phyloP scores from a whole-genome alignment of 2,113 vertebrate species.

The Grammomys surdaster region DNA sequence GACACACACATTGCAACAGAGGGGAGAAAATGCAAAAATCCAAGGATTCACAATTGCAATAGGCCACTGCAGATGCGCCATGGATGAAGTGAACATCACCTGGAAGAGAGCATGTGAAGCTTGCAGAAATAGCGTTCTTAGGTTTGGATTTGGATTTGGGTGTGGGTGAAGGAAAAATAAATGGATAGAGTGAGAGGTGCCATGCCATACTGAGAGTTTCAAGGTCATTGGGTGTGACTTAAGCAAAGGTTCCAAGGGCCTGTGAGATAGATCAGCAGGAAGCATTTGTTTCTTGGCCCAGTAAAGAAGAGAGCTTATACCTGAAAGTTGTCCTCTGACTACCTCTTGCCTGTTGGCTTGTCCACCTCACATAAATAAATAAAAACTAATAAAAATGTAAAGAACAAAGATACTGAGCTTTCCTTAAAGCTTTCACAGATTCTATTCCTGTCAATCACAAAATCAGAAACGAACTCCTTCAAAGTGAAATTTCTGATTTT shows the following conservation, averaged over 20 bases:
- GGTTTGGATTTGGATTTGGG: not conserved
- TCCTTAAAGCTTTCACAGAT: not conserved
- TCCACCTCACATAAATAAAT: not conserved
- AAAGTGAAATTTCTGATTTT: slow-evolving; percentile 9
- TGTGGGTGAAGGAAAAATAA: not conserved
- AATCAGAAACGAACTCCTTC: not conserved
- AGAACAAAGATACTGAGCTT: not conserved
- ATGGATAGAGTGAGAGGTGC: not conserved
- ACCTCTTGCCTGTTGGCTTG: not conserved
- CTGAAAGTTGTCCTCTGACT: not conserved
- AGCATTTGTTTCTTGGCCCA: not conserved
- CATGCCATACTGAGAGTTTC: not conserved
- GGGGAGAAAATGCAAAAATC: not conserved
- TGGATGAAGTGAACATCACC: not conserved
- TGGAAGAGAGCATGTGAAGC: not conserved
- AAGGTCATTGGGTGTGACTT: not conserved
- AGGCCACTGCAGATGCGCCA: not conserved
- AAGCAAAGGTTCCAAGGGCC: not conserved
- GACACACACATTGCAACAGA: not conserved
- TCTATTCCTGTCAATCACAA: not conserved
- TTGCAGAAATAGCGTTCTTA: not conserved
- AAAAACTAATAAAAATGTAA: not conserved
- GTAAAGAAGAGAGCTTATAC: not conserved
- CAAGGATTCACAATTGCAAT: not conserved
- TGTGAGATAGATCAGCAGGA: not conserved